Evolutionary conservation across 2,888 invertebrate species (phyloP).

Genomic region (Cacoxenus indagator): DNA sequence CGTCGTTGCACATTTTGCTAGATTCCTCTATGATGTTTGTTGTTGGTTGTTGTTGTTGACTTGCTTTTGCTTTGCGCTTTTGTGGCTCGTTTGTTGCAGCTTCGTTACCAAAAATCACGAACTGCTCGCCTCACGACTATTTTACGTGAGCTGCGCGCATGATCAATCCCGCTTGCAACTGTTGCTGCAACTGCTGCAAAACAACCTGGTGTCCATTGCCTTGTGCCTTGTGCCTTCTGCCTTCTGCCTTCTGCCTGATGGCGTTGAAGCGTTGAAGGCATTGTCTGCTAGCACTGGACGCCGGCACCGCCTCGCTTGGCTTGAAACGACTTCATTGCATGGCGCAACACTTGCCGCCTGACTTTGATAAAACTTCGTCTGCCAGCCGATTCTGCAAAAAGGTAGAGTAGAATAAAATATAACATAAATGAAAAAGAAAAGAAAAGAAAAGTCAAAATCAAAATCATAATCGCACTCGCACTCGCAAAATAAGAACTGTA

Average conservation of each 20-base stretch:
- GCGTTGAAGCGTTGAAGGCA: background rate
- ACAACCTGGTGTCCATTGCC: background rate
- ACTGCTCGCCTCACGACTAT: conserved; percentile 71
- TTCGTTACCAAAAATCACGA: conserved; percentile 70
- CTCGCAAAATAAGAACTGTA: too few relatives aligned
- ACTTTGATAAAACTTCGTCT: too few relatives aligned
- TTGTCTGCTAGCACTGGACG: too few relatives aligned
- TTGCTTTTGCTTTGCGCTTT: background rate
- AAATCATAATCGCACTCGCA: too few relatives aligned
- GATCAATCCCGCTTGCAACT: conserved; percentile 62
- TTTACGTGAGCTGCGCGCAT: conserved; percentile 70
- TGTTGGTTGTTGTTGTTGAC: background rate
- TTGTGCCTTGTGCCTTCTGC: background rate
- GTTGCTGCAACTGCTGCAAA: conserved; percentile 24
- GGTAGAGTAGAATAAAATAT: background rate
- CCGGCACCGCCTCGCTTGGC: too few relatives aligned
- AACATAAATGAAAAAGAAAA: too few relatives aligned
- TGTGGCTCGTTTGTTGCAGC: conserved; percentile 41
- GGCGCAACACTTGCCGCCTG: background rate
- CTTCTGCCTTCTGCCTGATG: background rate
- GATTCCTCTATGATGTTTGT: background rate
- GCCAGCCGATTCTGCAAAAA: too few relatives aligned
- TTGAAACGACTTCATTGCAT: background rate
- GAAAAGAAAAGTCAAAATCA: too few relatives aligned
- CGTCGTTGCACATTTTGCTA: background rate